These are phyloP conservation scores for Eidolon helvum DNA, from an alignment of 2,113 vertebrate genomes.

Conservation along the genomic window DNA sequence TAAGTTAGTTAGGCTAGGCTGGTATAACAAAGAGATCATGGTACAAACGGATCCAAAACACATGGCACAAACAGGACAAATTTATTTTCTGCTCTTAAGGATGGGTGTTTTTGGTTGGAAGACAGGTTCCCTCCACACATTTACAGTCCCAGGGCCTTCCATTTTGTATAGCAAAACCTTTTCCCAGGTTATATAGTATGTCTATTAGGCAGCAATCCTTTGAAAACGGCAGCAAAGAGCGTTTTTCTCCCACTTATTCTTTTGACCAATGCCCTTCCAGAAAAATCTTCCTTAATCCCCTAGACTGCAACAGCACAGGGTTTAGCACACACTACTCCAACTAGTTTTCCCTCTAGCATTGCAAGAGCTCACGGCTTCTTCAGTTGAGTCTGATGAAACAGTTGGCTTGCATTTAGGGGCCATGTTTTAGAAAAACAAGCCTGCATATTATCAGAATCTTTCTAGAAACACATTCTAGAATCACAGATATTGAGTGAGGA, in stretches of 20 bases:
- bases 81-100: constrained; percentile 22
- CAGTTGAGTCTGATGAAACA: constrained; percentile 37
- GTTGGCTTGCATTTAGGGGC: constrained; percentile 12
- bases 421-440: constrained; percentile 45
- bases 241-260: not conserved
- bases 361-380: constrained; percentile 31
- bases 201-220: not conserved
- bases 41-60: not conserved
- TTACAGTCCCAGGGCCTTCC: not conserved
- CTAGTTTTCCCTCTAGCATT: not conserved
- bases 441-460: not conserved
- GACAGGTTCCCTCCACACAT: not conserved
- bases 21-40: not conserved
- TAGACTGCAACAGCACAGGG: not conserved
- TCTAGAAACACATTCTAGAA: not conserved
- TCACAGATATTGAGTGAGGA: not conserved
- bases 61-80: not conserved
- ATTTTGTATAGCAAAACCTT: not conserved
- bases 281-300: not conserved
- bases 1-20: not conserved
- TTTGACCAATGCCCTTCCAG: not conserved
- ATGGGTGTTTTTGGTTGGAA: not conserved
- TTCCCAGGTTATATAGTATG: not conserved
- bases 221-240: constrained; percentile 25
- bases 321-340: not conserved